phyloP scores from a whole-genome alignment of 2,888 invertebrate genomes.

The Heliconius charithonia region DNA sequence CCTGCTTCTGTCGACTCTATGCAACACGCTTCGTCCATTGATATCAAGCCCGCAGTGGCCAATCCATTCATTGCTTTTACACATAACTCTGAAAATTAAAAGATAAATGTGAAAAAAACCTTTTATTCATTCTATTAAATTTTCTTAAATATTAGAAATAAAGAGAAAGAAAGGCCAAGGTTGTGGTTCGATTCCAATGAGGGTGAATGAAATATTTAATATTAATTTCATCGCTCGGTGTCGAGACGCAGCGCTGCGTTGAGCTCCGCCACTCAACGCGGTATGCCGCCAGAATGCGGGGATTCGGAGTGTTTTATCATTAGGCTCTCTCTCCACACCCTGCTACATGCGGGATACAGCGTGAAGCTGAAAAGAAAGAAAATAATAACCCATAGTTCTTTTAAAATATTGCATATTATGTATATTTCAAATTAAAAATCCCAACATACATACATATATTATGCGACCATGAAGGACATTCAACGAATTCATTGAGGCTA shows the following conservation, averaged over 20 bases:
- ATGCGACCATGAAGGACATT: constrained; percentile 20
- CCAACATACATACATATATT: background rate
- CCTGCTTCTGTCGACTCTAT: constrained; percentile 86
- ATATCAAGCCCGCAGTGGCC: constrained; percentile 85
- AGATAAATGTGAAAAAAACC: background rate
- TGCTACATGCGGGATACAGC: no score
- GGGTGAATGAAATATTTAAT: no score
- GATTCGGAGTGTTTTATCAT: no score
- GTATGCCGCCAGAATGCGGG: no score
- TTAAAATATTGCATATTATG: constrained; percentile 13
- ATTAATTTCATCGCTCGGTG: no score
- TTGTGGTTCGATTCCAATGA: no score
- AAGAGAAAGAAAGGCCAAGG: background rate
- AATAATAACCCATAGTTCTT: background rate
- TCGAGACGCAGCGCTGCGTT: no score
- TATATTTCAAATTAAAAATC: background rate
- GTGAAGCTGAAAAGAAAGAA: background rate
- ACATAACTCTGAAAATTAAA: constrained; percentile 85
- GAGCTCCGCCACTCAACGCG: no score
- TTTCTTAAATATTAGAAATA: background rate
- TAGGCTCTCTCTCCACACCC: no score
- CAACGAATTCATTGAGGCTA: constrained; percentile 25
- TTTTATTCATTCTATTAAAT: background rate
- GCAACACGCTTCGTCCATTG: constrained; percentile 82
- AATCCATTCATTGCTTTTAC: constrained; percentile 88